Evolutionary conservation across 2,888 invertebrate species (phyloP).

Genomic region (Tipula lateralis): DNA sequence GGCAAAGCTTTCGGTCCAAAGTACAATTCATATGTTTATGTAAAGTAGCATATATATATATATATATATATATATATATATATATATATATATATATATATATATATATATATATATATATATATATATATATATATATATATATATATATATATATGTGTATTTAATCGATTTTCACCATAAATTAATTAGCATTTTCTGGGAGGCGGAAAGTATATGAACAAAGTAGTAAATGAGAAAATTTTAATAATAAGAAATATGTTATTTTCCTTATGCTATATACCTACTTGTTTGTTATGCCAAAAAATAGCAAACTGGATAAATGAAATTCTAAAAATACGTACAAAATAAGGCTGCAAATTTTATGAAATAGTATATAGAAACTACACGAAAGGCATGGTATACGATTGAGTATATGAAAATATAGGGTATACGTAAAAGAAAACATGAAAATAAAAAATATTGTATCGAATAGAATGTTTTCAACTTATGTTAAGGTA

Average conservation of each 20-base stretch:
- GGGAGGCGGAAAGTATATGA: not conserved
- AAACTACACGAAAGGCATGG: not conserved
- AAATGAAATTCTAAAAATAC: not conserved
- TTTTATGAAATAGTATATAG: not conserved
- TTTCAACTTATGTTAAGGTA: slow-evolving; percentile 27
- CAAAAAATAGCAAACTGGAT: not conserved
- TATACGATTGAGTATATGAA: too few species aligned
- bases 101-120: too few species aligned
- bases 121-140: too few species aligned
- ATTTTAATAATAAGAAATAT: not conserved
- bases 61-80: too few species aligned
- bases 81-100: too few species aligned
- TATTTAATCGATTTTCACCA: too few species aligned
- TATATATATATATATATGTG: too few species aligned
- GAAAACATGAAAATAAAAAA: not conserved
- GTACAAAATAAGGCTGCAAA: not conserved
- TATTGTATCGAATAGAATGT: not conserved
- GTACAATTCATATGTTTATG: too few species aligned
- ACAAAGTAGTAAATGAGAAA: not conserved
- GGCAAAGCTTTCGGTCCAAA: too few species aligned
- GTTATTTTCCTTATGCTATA: not conserved
- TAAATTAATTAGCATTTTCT: not conserved
- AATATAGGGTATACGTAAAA: not conserved
- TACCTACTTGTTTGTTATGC: not conserved
- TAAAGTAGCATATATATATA: too few species aligned